Conservation (phyloP, 2,113 vertebrate species). For the Embiotoca jacksoni region DNA sequence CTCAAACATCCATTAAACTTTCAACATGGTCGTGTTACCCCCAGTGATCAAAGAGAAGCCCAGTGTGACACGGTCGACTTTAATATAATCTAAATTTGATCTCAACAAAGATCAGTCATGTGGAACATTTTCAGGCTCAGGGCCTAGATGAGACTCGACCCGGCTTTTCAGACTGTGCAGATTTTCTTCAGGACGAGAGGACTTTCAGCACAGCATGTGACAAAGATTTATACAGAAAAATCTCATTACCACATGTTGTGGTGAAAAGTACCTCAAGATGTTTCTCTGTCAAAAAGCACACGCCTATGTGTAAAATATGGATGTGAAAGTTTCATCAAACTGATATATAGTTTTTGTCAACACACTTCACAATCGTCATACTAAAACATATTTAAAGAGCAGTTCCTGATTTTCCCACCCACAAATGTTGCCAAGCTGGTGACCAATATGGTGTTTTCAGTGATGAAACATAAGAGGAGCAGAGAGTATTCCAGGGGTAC, state of each 20-base stretch:
- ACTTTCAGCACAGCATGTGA: slow-evolving; percentile 37
- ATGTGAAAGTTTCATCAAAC: slow-evolving; percentile 22
- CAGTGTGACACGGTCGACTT: not conserved
- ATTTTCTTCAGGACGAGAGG: slow-evolving; percentile 44
- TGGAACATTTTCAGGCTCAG: slow-evolving; percentile 2
- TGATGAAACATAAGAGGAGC: slow-evolving; percentile 19
- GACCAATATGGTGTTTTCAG: slow-evolving; percentile 3
- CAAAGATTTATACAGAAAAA: slow-evolving; percentile 57
- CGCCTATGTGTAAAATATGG: slow-evolving; percentile 34
- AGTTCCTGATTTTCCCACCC: slow-evolving; percentile 1
- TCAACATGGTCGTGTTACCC: slow-evolving; percentile 13
- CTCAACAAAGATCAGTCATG: slow-evolving; percentile 25
- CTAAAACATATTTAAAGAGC: slow-evolving; percentile 17
- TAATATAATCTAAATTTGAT: slow-evolving; percentile 16
- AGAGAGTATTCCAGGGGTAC: slow-evolving; percentile 1
- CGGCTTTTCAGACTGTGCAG: slow-evolving; percentile 12
- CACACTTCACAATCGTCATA: slow-evolving; percentile 10
- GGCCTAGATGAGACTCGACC: slow-evolving; percentile 13
- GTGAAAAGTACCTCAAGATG: slow-evolving; percentile 51
- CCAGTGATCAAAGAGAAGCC: slow-evolving; percentile 20
- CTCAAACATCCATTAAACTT: not conserved
- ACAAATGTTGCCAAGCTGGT: slow-evolving; percentile 10
- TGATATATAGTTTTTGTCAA: not conserved
- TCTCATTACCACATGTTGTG: slow-evolving; percentile 55
- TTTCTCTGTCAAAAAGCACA: slow-evolving; percentile 42